A percentile compares a stretch with the other conserved stretches of the same genome.
Evolutionary conservation across 1,140 invertebrate species (phyloP).

Genomic region (Babylonia areolata): DNA sequence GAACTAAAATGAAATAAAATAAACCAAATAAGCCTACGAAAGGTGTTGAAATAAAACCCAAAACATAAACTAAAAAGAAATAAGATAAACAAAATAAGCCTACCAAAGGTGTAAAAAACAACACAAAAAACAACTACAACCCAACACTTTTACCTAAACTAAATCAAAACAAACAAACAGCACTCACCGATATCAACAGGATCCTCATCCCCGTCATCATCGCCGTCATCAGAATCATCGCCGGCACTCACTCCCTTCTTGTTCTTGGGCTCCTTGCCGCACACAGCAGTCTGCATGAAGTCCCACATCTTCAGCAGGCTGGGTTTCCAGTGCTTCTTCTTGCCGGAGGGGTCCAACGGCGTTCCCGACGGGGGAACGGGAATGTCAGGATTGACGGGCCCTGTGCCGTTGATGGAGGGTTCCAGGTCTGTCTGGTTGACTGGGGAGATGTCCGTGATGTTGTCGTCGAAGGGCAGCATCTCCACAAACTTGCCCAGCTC

Average conservation of each 20-base stretch:
- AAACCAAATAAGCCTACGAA: no score
- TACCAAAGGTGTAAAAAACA: no score
- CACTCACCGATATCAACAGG: not conserved
- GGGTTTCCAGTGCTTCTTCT: slow-evolving; percentile 6
- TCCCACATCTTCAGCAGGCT: slow-evolving; percentile 76
- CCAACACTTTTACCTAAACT: no score
- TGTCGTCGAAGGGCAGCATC: slow-evolving; percentile 73
- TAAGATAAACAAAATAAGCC: no score
- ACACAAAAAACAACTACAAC: no score
- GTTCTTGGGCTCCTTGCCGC: slow-evolving; percentile 68
- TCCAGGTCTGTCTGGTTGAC: slow-evolving; percentile 26
- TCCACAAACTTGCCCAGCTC: slow-evolving; percentile 72
- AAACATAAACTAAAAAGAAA: no score
- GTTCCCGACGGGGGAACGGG: no score
- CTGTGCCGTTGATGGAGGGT: slow-evolving; percentile 26
- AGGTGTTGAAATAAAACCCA: no score
- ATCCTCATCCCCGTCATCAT: slow-evolving; percentile 26
- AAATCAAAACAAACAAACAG: slow-evolving; percentile 3
- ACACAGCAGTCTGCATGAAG: slow-evolving; percentile 77
- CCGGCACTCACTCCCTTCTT: not conserved
- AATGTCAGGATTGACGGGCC: not conserved
- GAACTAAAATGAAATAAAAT: no score
- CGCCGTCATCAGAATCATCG: slow-evolving; percentile 1
- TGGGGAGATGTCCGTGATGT: slow-evolving; percentile 62
- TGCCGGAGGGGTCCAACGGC: not conserved